phyloP scores from a whole-genome alignment of 2,888 invertebrate species.

The Idaea dimidiata region DNA sequence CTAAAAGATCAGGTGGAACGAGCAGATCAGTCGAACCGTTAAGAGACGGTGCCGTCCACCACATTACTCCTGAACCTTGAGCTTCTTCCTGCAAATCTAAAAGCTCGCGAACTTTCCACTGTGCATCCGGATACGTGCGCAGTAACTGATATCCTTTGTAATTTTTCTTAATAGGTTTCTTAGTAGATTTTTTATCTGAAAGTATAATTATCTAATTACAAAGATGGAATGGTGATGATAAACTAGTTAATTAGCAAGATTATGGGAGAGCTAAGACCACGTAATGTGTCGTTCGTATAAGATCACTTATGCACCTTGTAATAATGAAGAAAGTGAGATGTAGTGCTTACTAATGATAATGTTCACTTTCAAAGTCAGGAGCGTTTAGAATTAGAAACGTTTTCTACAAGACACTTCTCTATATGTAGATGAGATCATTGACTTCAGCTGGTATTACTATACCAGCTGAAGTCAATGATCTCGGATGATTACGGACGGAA shows the following conservation, averaged over 20 bases:
- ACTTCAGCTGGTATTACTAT: slow-evolving; percentile 10
- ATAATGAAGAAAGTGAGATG: slow-evolving; percentile 39
- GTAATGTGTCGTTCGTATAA: slow-evolving; percentile 13
- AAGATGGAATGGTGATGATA: slow-evolving; percentile 11
- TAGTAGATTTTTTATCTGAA: slow-evolving; percentile 55
- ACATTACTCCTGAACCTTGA: slow-evolving; percentile 72
- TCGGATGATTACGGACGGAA: too few species aligned
- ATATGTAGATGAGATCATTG: slow-evolving; percentile 22
- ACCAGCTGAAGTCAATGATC: too few species aligned
- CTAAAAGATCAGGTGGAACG: slow-evolving; percentile 84
- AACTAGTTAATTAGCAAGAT: slow-evolving; percentile 21
- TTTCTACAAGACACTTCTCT: slow-evolving; percentile 18
- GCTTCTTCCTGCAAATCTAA: slow-evolving; percentile 73
- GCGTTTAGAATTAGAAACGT: slow-evolving; percentile 24
- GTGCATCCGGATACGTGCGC: slow-evolving; percentile 61
- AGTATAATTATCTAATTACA: slow-evolving; percentile 21
- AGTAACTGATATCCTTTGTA: slow-evolving; percentile 81
- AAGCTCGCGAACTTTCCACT: slow-evolving; percentile 70
- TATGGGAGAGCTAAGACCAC: slow-evolving; percentile 18
- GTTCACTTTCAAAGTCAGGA: slow-evolving; percentile 30
- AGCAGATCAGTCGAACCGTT: slow-evolving; percentile 85
- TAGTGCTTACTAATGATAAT: slow-evolving; percentile 29
- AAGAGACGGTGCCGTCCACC: slow-evolving; percentile 73
- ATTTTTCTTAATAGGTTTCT: slow-evolving; percentile 66
- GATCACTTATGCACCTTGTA: slow-evolving; percentile 22